A percentile compares a stretch with the other conserved stretches of the same genome.
Conservation (phyloP, 2,888 invertebrate species). For the Oscheius sp. region DNA sequence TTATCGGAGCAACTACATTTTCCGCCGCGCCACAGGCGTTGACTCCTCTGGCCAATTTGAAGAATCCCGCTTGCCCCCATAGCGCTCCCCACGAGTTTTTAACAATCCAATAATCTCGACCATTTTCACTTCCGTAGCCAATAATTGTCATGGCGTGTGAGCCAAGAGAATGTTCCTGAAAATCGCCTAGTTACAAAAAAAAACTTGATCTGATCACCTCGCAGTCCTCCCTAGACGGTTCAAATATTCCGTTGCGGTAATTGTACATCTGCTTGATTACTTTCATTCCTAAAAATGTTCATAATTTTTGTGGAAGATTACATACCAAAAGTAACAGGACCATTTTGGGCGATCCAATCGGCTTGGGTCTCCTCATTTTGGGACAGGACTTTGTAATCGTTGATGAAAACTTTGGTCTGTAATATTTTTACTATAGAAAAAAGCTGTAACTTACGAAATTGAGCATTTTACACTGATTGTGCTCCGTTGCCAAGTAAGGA, state of each 20-base stretch:
- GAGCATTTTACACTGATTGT: slow-evolving; percentile 39
- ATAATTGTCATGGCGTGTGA: slow-evolving; percentile 66
- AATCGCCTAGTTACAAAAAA: neutral
- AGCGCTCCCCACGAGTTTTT: slow-evolving; percentile 66
- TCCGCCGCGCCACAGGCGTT: slow-evolving; percentile 63
- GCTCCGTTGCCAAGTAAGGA: slow-evolving; percentile 48
- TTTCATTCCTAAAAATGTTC: slow-evolving; percentile 58
- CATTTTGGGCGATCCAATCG: slow-evolving; percentile 62
- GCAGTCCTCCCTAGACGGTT: slow-evolving; percentile 53
- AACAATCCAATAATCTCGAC: slow-evolving; percentile 60
- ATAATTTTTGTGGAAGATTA: neutral
- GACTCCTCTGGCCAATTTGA: slow-evolving; percentile 61
- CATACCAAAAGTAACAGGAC: slow-evolving; percentile 63
- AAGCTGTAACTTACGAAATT: slow-evolving; percentile 3
- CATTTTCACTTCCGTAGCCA: slow-evolving; percentile 61
- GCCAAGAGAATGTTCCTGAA: slow-evolving; percentile 51
- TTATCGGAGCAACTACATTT: slow-evolving; percentile 48
- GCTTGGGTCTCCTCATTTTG: slow-evolving; percentile 61
- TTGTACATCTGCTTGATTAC: slow-evolving; percentile 62
- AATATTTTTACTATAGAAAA: neutral
- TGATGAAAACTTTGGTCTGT: slow-evolving; percentile 52
- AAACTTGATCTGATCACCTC: neutral
- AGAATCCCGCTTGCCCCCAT: slow-evolving; percentile 61
- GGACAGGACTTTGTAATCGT: slow-evolving; percentile 44
- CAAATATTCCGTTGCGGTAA: slow-evolving; percentile 64